Conservation (phyloP, 1,140 invertebrate species). For the Cotesia typhae region DNA sequence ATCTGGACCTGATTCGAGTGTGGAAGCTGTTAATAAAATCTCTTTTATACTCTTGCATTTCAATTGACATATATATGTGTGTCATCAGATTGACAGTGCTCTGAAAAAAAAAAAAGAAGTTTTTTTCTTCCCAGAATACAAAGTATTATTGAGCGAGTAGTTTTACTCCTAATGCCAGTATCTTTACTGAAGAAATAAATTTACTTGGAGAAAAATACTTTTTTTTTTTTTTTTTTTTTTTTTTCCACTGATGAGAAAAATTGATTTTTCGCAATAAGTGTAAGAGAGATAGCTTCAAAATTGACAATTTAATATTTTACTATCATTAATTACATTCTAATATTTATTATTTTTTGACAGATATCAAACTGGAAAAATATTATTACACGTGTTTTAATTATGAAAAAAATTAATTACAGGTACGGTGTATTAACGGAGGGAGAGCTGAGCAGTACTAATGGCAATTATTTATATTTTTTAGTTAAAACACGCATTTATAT, state of each 20-base stretch:
- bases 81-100: no score
- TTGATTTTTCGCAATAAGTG: constrained; percentile 36
- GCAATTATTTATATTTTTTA: constrained; percentile 1
- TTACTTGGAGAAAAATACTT: no score
- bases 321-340: no score
- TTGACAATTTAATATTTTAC: constrained; percentile 39
- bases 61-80: no score
- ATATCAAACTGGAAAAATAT: constrained; percentile 62
- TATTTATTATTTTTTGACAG: constrained; percentile 25
- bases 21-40: constrained; percentile 51
- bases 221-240: no score
- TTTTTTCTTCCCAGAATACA: no score
- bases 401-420: constrained; percentile 54
- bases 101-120: no score
- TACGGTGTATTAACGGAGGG: constrained; percentile 44
- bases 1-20: constrained; percentile 61
- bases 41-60: constrained; percentile 39
- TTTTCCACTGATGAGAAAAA: constrained; percentile 34
- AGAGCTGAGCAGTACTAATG: constrained; percentile 42
- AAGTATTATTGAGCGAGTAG: no score
- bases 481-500: no score
- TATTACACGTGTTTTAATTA: constrained; percentile 50
- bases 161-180: no score
- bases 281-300: constrained; percentile 36
- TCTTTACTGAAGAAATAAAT: no score